A percentile compares a stretch with the other conserved stretches of the same genome.
These are phyloP conservation scores for Furcifer pardalis DNA, from an alignment of 2,797 vertebrate species.

Conservation along the genomic window DNA sequence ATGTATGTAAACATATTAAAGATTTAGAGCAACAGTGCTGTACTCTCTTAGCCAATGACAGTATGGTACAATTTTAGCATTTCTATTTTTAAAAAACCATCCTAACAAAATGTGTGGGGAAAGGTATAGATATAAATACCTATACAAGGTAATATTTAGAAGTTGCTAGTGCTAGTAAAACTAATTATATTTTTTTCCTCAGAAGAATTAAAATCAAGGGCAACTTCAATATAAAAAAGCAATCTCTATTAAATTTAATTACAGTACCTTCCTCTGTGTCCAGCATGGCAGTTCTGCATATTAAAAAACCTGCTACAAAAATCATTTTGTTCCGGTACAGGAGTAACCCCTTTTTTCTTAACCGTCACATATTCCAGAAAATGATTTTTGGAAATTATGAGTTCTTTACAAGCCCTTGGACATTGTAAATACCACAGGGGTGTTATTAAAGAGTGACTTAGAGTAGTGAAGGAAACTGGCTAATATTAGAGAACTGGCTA, in stretches of 20 bases:
- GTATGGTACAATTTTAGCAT: background rate
- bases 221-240: slow-evolving; percentile 35
- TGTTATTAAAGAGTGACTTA: too few species aligned
- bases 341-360: too few species aligned
- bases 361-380: too few species aligned
- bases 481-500: too few species aligned
- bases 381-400: too few species aligned
- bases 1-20: background rate
- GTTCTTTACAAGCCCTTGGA: too few species aligned
- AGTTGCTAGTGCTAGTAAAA: slow-evolving; percentile 31
- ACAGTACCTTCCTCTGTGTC: slow-evolving; percentile 24
- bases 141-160: slow-evolving; percentile 17
- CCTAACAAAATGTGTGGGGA: background rate
- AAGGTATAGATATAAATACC: background rate
- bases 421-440: too few species aligned
- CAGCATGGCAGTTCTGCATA: slow-evolving; percentile 7
- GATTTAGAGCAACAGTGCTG: background rate
- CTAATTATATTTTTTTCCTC: slow-evolving; percentile 12
- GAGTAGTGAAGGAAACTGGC: too few species aligned
- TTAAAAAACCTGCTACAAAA: too few species aligned
- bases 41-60: background rate
- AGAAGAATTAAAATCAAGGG: slow-evolving; percentile 33
- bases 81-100: background rate
- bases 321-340: too few species aligned
- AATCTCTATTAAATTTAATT: slow-evolving; percentile 36